Evolutionary conservation across 2,113 vertebrate species (phyloP).

Genomic region (Datnioides undecimradiatus): DNA sequence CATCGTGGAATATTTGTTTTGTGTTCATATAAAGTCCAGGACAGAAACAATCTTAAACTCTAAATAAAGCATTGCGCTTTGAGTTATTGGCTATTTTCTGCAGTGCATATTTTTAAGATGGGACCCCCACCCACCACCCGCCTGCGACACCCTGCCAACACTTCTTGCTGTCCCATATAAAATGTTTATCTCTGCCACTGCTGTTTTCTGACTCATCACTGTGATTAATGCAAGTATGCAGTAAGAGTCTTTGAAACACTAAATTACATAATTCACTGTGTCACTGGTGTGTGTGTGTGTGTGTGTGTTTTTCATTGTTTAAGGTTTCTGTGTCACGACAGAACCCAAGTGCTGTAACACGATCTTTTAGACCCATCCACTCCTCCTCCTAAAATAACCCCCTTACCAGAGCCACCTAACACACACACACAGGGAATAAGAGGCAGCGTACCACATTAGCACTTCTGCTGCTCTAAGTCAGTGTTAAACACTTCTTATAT

Average conservation of each 20-base stretch:
- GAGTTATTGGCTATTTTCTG: background rate
- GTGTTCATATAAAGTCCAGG: background rate
- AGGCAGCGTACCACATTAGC: slow-evolving; percentile 50
- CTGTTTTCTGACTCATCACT: background rate
- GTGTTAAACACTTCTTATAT: slow-evolving; percentile 24
- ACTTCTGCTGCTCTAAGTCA: slow-evolving; percentile 41
- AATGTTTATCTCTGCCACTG: background rate
- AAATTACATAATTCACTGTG: background rate
- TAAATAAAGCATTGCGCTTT: background rate
- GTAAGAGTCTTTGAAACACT: background rate
- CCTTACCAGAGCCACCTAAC: slow-evolving; percentile 33
- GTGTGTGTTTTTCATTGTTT: slow-evolving; percentile 50
- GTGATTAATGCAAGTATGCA: background rate
- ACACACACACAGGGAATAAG: slow-evolving; percentile 25
- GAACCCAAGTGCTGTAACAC: slow-evolving; percentile 58
- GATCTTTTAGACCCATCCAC: slow-evolving; percentile 67
- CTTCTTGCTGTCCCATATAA: background rate
- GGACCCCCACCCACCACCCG: background rate
- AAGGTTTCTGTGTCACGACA: slow-evolving; percentile 20
- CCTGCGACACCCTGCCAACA: background rate
- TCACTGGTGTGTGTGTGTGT: background rate
- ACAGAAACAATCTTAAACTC: background rate
- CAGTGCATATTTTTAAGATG: background rate
- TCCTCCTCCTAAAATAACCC: slow-evolving; percentile 82
- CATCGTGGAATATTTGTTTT: background rate